These are phyloP conservation scores for Pachyseris speciosa DNA, from an alignment of 64 coral and sea anemone species.

Conservation along the genomic window DNA sequence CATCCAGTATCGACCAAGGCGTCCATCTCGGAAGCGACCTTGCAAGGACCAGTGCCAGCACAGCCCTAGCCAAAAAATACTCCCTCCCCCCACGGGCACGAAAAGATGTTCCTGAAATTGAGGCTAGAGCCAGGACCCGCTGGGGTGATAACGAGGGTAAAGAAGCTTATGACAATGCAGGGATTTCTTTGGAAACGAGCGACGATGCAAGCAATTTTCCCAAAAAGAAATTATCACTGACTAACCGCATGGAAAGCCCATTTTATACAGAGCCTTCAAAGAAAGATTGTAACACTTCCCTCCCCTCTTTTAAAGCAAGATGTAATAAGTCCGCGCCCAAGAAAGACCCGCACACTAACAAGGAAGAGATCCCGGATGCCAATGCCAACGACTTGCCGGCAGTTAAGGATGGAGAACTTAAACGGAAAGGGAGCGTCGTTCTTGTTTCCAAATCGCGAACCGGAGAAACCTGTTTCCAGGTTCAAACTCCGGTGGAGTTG, in stretches of 20 bases:
- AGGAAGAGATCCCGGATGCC: background rate
- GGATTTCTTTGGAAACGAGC: background rate
- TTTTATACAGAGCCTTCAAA: background rate
- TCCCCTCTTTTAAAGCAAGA: conserved; percentile 7
- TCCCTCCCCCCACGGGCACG: background rate
- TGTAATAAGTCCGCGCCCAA: background rate
- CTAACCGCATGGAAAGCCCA: conserved; percentile 12
- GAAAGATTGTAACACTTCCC: background rate
- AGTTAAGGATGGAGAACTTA: background rate
- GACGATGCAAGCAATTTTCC: background rate
- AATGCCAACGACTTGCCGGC: background rate
- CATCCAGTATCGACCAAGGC: background rate
- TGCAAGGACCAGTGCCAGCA: background rate
- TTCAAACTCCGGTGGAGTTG: background rate
- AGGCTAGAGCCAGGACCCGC: conserved; percentile 1
- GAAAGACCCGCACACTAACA: background rate
- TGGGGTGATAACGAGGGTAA: background rate
- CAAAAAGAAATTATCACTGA: background rate
- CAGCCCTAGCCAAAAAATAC: background rate
- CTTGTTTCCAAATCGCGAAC: conserved; percentile 36
- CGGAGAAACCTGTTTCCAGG: conserved; percentile 48
- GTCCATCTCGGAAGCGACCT: background rate
- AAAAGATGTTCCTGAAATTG: background rate
- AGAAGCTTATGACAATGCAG: conserved; percentile 19
- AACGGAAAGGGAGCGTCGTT: conserved; percentile 19